phyloP scores from a whole-genome alignment of 2,888 invertebrate genomes.

The Griposia aprilina region DNA sequence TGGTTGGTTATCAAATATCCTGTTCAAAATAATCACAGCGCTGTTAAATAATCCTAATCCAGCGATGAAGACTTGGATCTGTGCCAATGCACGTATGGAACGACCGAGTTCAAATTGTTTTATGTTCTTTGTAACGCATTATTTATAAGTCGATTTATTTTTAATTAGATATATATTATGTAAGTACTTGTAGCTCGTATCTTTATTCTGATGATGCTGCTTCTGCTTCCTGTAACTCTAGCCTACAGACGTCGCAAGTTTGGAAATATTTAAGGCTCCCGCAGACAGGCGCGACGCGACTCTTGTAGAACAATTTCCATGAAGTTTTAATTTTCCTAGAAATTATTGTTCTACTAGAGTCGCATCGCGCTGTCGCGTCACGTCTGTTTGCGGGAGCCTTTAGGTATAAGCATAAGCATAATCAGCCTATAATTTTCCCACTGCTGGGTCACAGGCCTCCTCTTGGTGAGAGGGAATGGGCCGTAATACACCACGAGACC shows the following conservation, averaged over 20 bases:
- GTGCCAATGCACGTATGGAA: conserved; percentile 68
- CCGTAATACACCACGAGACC: too few species aligned
- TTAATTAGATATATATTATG: conserved; percentile 36
- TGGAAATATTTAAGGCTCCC: not conserved
- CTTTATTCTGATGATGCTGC: not conserved
- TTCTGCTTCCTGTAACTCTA: not conserved
- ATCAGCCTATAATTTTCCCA: too few species aligned
- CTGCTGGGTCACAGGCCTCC: too few species aligned
- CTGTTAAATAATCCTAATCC: conserved; percentile 63
- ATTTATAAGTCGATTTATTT: conserved; percentile 53
- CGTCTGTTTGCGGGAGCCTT: too few species aligned
- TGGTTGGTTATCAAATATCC: conserved; percentile 54
- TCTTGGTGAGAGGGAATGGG: too few species aligned
- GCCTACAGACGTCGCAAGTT: not conserved
- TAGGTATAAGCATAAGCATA: too few species aligned
- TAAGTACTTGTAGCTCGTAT: not conserved
- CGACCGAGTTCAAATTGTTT: conserved; percentile 49
- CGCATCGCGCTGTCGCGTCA: too few species aligned
- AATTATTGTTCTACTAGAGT: too few species aligned
- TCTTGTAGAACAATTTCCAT: too few species aligned
- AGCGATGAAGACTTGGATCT: conserved; percentile 64
- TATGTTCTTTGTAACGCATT: conserved; percentile 57
- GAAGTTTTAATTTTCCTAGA: too few species aligned
- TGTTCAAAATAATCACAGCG: conserved; percentile 56
- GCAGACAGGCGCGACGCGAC: too few species aligned